These are phyloP conservation scores for Dorcus hopei DNA, from an alignment of 2,888 invertebrate genomes.

Conservation along the genomic window DNA sequence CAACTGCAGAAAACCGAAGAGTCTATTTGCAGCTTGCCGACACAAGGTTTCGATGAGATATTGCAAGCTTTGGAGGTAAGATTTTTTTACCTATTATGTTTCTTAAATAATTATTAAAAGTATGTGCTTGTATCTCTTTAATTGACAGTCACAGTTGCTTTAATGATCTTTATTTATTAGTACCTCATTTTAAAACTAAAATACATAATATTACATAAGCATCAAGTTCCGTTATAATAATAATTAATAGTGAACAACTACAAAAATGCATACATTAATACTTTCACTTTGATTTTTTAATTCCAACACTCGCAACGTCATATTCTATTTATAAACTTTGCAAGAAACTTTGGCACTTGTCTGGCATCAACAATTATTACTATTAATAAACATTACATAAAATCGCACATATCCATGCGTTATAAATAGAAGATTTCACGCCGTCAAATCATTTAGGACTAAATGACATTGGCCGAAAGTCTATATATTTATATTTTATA, in stretches of 20 bases:
- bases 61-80: constrained; percentile 70
- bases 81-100: constrained; percentile 20
- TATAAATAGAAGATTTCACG: no score
- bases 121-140: background rate
- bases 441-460: no score
- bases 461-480: no score
- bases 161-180: no score
- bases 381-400: constrained; percentile 29
- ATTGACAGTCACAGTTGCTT: background rate
- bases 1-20: constrained; percentile 45
- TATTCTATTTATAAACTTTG: constrained; percentile 30
- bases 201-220: no score
- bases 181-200: no score
- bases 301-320: constrained; percentile 28
- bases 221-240: no score
- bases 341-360: constrained; percentile 29
- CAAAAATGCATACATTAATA: no score
- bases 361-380: constrained; percentile 24
- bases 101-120: background rate
- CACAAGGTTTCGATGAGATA: constrained; percentile 70
- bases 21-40: constrained; percentile 67
- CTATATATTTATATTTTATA: no score
- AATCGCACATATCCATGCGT: no score
- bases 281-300: no score
- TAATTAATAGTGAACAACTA: no score